These are phyloP conservation scores for Stomatorhinus walkeri DNA, from an alignment of 2,797 vertebrate genomes.

Conservation along the genomic window DNA sequence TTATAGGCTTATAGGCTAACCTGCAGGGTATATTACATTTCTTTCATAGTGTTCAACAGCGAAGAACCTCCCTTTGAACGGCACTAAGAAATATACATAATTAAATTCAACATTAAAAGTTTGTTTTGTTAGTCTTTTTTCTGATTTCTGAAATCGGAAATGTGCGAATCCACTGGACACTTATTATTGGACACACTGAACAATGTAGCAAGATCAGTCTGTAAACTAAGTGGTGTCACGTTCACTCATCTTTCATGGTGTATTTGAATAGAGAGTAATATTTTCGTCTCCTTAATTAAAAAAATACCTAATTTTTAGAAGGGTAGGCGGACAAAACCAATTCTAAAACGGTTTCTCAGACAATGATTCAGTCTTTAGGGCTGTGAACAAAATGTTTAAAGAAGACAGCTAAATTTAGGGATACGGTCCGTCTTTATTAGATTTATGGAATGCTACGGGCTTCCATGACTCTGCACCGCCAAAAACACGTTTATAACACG, in stretches of 20 bases:
- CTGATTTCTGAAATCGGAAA: not conserved
- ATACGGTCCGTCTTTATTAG: not conserved
- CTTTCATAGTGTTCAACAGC: not conserved
- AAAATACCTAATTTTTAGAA: not conserved
- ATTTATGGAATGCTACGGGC: not conserved
- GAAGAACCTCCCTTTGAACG: not conserved
- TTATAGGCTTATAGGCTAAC: not conserved
- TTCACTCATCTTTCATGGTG: not conserved
- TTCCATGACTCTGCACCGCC: not conserved
- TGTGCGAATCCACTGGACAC: not conserved
- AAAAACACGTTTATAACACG: not conserved
- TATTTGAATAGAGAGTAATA: not conserved
- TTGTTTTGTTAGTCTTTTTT: not conserved
- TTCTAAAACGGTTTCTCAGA: not conserved
- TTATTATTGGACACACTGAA: not conserved
- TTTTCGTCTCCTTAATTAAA: not conserved
- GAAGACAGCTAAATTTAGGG: not conserved
- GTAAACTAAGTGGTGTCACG: not conserved
- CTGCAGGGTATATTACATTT: not conserved
- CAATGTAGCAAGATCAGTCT: not conserved
- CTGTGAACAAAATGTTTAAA: not conserved
- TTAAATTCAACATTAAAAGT: conserved; percentile 4
- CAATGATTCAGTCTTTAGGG: not conserved
- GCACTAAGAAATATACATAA: not conserved
- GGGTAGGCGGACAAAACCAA: not conserved